Percentiles rank a stretch among this genome's conserved stretches.
Evolutionary conservation across 2,113 vertebrate species (phyloP).

Genomic region (Burhinus oedicnemus): DNA sequence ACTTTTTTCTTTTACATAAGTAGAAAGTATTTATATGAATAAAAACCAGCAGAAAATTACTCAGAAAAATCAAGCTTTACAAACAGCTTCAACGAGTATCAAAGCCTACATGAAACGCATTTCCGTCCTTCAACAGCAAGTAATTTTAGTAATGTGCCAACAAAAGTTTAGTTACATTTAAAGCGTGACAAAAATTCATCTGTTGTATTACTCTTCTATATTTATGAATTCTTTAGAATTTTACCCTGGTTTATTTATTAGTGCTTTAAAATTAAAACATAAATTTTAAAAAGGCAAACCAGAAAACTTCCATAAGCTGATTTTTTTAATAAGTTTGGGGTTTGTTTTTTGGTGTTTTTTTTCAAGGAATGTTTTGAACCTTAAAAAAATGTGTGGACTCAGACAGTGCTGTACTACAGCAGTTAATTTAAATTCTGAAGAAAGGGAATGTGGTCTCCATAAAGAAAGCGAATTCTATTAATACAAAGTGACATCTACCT

Average conservation of each 20-base stretch:
- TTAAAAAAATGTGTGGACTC: not conserved
- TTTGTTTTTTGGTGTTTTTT: not conserved
- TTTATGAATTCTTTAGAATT: not conserved
- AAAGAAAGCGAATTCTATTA: conserved; percentile 31
- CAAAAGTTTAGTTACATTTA: not conserved
- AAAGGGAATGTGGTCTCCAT: conserved; percentile 10
- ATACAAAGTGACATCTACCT: conserved; percentile 60
- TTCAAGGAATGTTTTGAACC: not conserved
- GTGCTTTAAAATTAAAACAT: not conserved
- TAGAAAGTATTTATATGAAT: not conserved
- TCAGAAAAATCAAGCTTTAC: not conserved
- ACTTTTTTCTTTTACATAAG: not conserved
- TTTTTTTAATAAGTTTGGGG: not conserved
- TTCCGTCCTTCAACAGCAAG: not conserved
- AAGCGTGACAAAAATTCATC: not conserved
- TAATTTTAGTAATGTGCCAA: not conserved
- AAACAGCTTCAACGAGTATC: not conserved
- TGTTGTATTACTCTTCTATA: not conserved
- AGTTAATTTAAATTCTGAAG: conserved; percentile 8
- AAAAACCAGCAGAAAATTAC: not conserved
- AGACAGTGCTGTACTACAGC: not conserved
- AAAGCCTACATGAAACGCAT: not conserved
- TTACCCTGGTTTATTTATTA: accelerated
- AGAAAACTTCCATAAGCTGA: not conserved
- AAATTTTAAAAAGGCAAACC: not conserved